Evolutionary conservation across 2,888 invertebrate genomes (phyloP).

Genomic region (Oxytorus armatus): DNA sequence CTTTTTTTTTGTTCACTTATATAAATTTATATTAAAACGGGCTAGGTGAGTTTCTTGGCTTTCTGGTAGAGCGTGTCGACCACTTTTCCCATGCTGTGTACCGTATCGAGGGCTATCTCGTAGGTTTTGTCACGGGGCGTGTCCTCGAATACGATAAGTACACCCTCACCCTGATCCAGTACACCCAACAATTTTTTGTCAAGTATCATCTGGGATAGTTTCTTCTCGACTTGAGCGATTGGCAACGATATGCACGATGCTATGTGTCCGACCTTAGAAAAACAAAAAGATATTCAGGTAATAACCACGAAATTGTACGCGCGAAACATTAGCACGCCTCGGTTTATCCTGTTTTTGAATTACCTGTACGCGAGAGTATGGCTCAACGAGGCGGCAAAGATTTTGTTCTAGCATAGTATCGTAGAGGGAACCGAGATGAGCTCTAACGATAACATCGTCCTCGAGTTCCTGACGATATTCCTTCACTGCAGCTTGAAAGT

Average conservation of each 20-base stretch:
- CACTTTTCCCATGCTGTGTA: constrained; percentile 99
- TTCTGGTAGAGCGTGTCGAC: constrained; percentile 99
- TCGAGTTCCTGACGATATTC: constrained; percentile 95
- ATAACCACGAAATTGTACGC: not conserved
- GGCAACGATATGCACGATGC: constrained; percentile 96
- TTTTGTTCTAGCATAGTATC: constrained; percentile 99
- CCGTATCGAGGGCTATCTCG: constrained; percentile 98
- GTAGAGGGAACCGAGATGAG: constrained; percentile 98
- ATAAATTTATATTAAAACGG: constrained; percentile 79
- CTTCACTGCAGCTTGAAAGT: constrained; percentile 96
- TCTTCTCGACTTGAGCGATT: constrained; percentile 97
- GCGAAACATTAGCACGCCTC: not conserved
- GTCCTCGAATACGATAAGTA: constrained; percentile 98
- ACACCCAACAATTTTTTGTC: constrained; percentile 99
- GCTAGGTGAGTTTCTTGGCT: constrained; percentile 98
- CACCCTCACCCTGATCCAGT: constrained; percentile 99
- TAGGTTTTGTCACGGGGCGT: constrained; percentile 98
- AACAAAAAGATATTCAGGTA: too few species aligned
- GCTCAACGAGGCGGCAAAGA: constrained; percentile 98
- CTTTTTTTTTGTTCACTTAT: constrained; percentile 73
- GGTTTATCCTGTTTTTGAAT: not conserved
- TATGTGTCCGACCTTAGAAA: constrained; percentile 91
- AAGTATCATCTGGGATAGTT: constrained; percentile 99
- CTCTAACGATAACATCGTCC: constrained; percentile 98
- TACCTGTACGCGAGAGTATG: constrained; percentile 97